phyloP scores from a whole-genome alignment of 2,797 vertebrate species.

The Oreochromis mossambicus region DNA sequence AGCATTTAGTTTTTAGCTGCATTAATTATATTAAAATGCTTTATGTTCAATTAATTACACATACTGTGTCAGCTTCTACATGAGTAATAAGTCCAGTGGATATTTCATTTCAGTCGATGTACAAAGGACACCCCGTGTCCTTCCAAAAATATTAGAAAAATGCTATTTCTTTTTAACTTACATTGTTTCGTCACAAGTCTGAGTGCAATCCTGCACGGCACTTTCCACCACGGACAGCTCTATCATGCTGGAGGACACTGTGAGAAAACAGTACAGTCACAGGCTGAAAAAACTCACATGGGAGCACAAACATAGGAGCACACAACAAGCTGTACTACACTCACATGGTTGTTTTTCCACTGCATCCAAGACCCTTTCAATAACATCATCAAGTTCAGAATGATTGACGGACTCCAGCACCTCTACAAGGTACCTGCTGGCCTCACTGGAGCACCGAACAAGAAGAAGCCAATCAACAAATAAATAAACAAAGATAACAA shows the following conservation, averaged over 20 bases:
- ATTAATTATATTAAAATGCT: not conserved
- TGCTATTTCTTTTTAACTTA: constrained; percentile 36
- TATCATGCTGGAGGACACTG: constrained; percentile 92
- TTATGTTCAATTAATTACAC: not conserved
- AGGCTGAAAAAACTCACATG: not conserved
- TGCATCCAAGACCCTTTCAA: constrained; percentile 88
- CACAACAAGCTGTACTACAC: constrained; percentile 16
- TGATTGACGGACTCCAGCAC: constrained; percentile 80
- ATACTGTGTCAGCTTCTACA: not conserved
- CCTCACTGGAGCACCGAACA: constrained; percentile 77
- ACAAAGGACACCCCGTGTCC: not conserved
- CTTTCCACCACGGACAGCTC: constrained; percentile 83
- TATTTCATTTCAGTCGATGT: not conserved
- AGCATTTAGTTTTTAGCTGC: rapidly evolving
- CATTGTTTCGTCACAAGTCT: constrained; percentile 86
- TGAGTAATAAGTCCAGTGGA: not conserved
- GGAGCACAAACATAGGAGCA: not conserved
- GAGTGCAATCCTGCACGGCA: constrained; percentile 92
- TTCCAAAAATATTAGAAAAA: not conserved
- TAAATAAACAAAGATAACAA: not conserved
- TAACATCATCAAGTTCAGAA: constrained; percentile 82
- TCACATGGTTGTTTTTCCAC: constrained; percentile 92
- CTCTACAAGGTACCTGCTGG: constrained; percentile 85
- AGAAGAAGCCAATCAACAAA: not conserved
- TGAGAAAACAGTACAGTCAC: not conserved